Percentiles rank a stretch among this genome's conserved stretches.
Conservation (phyloP, 2,888 invertebrate genomes). For the Drepana falcataria region DNA sequence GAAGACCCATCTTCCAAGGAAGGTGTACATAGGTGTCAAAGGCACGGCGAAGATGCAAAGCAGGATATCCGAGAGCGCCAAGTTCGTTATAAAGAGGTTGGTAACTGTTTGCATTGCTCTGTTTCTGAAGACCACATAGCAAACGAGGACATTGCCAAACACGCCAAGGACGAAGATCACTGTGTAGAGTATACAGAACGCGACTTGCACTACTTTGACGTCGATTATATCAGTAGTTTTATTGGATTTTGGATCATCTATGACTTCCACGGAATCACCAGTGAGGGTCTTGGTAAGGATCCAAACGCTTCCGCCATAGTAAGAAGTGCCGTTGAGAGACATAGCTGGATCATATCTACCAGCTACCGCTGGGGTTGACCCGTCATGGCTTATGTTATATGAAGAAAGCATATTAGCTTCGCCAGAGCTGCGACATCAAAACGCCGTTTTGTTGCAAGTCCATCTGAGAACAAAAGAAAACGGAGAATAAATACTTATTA, state of each 20-base stretch:
- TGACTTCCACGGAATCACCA: conserved; percentile 63
- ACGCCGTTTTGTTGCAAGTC: conserved; percentile 31
- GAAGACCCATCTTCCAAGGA: conserved; percentile 90
- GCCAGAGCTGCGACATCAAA: conserved; percentile 12
- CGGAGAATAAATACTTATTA: neutral
- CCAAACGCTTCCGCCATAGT: conserved; percentile 51
- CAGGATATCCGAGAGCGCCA: conserved; percentile 92
- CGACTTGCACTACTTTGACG: conserved; percentile 82
- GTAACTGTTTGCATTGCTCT: conserved; percentile 95
- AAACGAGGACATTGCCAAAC: conserved; percentile 89
- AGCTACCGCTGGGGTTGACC: conserved; percentile 29
- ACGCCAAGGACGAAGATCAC: conserved; percentile 89
- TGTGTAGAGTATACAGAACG: conserved; percentile 87
- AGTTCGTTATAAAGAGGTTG: conserved; percentile 93
- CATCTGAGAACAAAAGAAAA: conserved; percentile 54
- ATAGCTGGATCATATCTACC: conserved; percentile 48
- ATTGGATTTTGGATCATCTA: conserved; percentile 63
- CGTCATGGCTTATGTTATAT: conserved; percentile 33
- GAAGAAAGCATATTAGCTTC: conserved; percentile 39
- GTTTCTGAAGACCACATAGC: conserved; percentile 90
- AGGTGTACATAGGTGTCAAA: conserved; percentile 92
- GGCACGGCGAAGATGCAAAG: conserved; percentile 92
- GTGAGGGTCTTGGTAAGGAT: conserved; percentile 65
- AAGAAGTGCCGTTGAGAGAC: conserved; percentile 53
- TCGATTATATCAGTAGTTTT: conserved; percentile 80